These are phyloP conservation scores for Thaleichthys pacificus DNA, from an alignment of 2,797 vertebrate genomes.

Conservation along the genomic window DNA sequence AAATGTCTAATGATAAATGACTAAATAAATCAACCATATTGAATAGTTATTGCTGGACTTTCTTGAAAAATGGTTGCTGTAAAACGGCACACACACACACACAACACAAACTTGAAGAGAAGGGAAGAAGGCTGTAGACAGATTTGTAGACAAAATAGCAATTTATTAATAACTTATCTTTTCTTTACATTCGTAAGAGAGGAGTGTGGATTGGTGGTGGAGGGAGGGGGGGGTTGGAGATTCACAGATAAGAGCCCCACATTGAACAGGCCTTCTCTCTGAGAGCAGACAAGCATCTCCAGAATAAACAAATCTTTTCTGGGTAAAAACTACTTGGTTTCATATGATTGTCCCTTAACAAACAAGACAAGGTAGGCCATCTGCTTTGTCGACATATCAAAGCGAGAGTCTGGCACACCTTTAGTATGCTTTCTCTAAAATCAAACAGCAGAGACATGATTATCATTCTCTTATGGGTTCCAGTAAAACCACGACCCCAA, in stretches of 20 bases:
- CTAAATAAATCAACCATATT: background rate
- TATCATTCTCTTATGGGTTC: background rate
- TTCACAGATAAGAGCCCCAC: constrained; percentile 43
- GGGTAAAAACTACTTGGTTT: constrained; percentile 67
- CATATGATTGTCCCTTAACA: constrained; percentile 90
- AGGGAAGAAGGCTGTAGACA: constrained; percentile 35
- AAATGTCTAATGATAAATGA: background rate
- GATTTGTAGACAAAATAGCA: constrained; percentile 95
- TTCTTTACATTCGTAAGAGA: constrained; percentile 95
- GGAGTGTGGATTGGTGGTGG: constrained; percentile 47
- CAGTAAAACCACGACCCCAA: constrained; percentile 10
- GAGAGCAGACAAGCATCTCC: constrained; percentile 28
- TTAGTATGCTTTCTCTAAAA: constrained; percentile 28
- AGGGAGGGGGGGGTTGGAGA: constrained; percentile 39
- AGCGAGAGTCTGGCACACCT: constrained; percentile 52
- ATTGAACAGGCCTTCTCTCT: constrained; percentile 49
- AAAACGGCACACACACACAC: constrained; percentile 2
- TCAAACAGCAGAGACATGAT: background rate
- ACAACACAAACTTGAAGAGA: constrained; percentile 31
- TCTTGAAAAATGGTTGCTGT: background rate
- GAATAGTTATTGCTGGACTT: background rate
- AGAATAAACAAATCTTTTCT: constrained; percentile 45
- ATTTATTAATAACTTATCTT: constrained; percentile 99
- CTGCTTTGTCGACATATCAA: constrained; percentile 57
- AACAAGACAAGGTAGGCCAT: constrained; percentile 78